Evolutionary conservation across 2,113 vertebrate genomes (phyloP).

Genomic region (Hippocampus zosterae): DNA sequence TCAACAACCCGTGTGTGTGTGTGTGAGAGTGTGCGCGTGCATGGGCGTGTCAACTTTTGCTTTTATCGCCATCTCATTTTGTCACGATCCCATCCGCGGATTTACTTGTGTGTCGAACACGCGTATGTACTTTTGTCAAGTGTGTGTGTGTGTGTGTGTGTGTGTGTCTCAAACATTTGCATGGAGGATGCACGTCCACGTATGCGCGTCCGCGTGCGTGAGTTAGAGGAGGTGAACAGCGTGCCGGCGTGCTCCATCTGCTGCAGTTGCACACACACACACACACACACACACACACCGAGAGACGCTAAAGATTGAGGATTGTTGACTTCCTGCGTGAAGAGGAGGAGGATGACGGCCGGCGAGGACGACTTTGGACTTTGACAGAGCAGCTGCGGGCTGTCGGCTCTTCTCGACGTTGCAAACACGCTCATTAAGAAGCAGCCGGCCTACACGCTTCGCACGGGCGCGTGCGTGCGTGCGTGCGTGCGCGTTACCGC

Average conservation of each 20-base stretch:
- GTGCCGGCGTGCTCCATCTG: slow-evolving; percentile 61
- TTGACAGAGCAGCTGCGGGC: slow-evolving; percentile 58
- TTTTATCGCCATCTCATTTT: no score
- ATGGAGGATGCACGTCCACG: no score
- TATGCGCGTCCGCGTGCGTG: slow-evolving; percentile 21
- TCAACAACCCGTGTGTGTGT: no score
- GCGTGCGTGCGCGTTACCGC: slow-evolving; percentile 12
- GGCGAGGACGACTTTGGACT: slow-evolving; percentile 21
- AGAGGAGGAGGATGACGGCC: slow-evolving; percentile 30
- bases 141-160: background rate
- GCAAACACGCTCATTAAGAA: slow-evolving; percentile 64
- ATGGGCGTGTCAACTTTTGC: no score
- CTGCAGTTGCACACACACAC: slow-evolving; percentile 27
- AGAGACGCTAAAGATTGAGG: no score
- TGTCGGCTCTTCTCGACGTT: slow-evolving; percentile 54
- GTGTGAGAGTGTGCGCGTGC: no score
- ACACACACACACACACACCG: slow-evolving; percentile 22
- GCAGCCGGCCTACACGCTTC: slow-evolving; percentile 59
- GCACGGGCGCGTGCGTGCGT: slow-evolving; percentile 35
- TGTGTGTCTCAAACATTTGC: background rate
- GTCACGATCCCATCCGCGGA: no score
- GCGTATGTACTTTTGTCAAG: slow-evolving; percentile 15
- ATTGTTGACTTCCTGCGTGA: slow-evolving; percentile 58
- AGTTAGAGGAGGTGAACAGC: slow-evolving; percentile 40
- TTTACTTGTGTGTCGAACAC: slow-evolving; percentile 3